These are phyloP conservation scores for Solenopsis invicta DNA, from an alignment of 1,140 invertebrate genomes.

Conservation along the genomic window DNA sequence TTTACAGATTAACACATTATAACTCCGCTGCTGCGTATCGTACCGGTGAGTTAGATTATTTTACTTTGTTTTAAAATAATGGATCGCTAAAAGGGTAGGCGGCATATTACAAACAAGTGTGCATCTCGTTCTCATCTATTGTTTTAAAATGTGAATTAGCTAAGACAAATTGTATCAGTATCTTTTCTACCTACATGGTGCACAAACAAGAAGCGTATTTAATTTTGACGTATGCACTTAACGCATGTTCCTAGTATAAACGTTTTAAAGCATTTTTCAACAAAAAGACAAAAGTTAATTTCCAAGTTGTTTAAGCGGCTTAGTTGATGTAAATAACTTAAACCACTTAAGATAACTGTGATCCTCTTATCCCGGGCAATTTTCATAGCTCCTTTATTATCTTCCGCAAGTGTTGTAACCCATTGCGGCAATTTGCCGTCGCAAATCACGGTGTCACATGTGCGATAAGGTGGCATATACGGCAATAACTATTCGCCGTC, in stretches of 20 bases:
- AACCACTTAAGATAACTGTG: slow-evolving; percentile 52
- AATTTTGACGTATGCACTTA: not conserved
- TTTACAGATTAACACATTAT: not conserved
- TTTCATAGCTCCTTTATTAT: slow-evolving; percentile 62
- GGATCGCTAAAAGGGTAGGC: not conserved
- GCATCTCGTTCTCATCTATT: not conserved
- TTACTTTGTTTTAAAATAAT: slow-evolving; percentile 2
- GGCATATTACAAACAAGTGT: not conserved
- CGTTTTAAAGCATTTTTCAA: slow-evolving; percentile 3
- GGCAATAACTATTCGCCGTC: slow-evolving; percentile 37
- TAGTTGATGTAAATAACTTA: slow-evolving; percentile 58
- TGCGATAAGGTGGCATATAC: slow-evolving; percentile 41
- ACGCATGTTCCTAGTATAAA: slow-evolving; percentile 8
- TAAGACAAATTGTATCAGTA: not conserved
- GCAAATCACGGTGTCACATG: slow-evolving; percentile 48
- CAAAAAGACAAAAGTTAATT: slow-evolving; percentile 42
- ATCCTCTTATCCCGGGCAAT: slow-evolving; percentile 56
- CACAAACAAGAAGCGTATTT: not conserved
- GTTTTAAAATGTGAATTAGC: not conserved
- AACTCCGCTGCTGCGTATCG: too few relatives aligned
- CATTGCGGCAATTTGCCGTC: slow-evolving; percentile 28
- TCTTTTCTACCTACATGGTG: not conserved
- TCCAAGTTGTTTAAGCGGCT: slow-evolving; percentile 47
- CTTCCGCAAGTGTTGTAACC: slow-evolving; percentile 28
- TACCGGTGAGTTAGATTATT: slow-evolving; percentile 12